These are phyloP conservation scores for Myanophis thanlyinensis DNA, from an alignment of 2,113 vertebrate genomes.

Conservation along the genomic window DNA sequence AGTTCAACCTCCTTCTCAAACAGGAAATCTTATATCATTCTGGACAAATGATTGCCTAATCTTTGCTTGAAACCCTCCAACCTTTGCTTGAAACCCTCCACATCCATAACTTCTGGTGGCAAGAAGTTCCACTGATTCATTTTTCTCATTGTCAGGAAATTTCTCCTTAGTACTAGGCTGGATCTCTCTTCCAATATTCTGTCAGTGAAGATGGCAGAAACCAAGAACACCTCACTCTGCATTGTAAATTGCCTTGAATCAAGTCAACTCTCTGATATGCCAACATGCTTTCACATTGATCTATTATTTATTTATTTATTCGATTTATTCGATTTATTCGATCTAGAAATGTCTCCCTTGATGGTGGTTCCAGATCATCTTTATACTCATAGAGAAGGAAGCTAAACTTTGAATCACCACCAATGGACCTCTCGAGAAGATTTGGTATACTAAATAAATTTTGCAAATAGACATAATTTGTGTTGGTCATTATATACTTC, in stretches of 20 bases:
- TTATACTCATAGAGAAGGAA: neutral
- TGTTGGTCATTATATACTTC: neutral
- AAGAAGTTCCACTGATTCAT: neutral
- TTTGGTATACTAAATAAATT: neutral
- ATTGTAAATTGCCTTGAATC: neutral
- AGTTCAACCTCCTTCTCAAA: neutral
- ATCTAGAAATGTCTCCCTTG: neutral
- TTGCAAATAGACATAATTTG: neutral
- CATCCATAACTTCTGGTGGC: neutral
- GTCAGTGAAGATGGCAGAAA: neutral
- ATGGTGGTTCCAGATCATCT: neutral
- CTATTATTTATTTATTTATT: no score
- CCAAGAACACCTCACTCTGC: neutral
- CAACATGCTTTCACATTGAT: neutral
- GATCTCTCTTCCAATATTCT: neutral
- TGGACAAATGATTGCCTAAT: no score
- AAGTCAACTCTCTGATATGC: neutral
- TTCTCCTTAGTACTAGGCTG: neutral
- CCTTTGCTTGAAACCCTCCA: no score
- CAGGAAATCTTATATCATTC: neutral
- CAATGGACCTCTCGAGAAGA: neutral
- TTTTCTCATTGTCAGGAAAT: neutral
- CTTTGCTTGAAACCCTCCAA: no score
- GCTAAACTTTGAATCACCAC: neutral
- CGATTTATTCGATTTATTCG: no score